Evolutionary conservation across 2,113 vertebrate genomes (phyloP).

Genomic region (Triplophysa tibetana): DNA sequence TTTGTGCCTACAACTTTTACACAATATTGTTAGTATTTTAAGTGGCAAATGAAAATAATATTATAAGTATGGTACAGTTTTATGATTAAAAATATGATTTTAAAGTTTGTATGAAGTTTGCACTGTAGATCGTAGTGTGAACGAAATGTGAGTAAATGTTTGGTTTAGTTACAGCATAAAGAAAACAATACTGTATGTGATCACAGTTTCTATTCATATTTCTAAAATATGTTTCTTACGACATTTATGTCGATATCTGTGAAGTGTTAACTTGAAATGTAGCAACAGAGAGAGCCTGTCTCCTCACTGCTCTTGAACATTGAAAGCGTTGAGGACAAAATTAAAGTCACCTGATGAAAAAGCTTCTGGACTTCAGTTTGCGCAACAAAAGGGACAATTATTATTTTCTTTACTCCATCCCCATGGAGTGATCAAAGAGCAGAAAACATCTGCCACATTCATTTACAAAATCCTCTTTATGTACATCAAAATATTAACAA

Average conservation of each 20-base stretch:
- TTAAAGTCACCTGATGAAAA: slow-evolving; percentile 10
- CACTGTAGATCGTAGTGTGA: not conserved
- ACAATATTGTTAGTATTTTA: not conserved
- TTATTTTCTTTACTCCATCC: not conserved
- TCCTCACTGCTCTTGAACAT: not conserved
- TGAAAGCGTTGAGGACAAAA: not conserved
- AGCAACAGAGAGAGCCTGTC: not conserved
- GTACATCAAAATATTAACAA: not conserved
- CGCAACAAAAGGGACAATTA: slow-evolving; percentile 2
- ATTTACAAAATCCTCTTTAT: not conserved
- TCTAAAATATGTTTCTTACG: not conserved
- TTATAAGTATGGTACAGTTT: too few relatives aligned
- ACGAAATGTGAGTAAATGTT: not conserved
- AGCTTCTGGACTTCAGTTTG: not conserved
- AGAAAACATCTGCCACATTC: slow-evolving; percentile 6
- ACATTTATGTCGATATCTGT: slow-evolving; percentile 7
- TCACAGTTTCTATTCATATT: not conserved
- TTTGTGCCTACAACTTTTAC: too few relatives aligned
- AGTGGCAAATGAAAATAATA: too few relatives aligned
- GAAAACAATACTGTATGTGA: not conserved
- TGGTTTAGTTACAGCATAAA: not conserved
- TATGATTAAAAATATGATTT: too few relatives aligned
- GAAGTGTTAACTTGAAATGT: not conserved
- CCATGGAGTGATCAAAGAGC: slow-evolving; percentile 11
- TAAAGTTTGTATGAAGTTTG: too few relatives aligned